Conservation (phyloP, 2,797 vertebrate species). For the Borostomias antarcticus region DNA sequence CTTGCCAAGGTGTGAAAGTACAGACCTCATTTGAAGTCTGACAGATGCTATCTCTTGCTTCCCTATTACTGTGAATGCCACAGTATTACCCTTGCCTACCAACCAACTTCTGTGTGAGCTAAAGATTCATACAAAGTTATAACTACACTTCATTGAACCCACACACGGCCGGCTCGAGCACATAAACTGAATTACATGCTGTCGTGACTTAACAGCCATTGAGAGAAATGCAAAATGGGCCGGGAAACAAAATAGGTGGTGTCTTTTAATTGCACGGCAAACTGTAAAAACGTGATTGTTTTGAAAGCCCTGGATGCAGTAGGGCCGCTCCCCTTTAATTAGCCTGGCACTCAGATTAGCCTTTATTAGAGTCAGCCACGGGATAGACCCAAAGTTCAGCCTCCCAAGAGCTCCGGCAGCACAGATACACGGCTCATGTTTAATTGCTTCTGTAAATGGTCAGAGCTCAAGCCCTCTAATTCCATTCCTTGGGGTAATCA, state of each 20-base stretch:
- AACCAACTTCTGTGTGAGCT: not conserved
- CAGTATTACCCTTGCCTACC: constrained; percentile 15
- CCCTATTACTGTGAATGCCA: constrained; percentile 24
- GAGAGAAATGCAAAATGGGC: constrained; percentile 47
- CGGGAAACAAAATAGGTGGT: constrained; percentile 46
- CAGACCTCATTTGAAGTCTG: constrained; percentile 27
- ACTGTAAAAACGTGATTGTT: constrained; percentile 76
- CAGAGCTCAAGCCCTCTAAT: constrained; percentile 75
- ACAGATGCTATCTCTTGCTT: constrained; percentile 64
- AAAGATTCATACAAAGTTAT: constrained; percentile 17
- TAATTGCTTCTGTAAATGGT: constrained; percentile 85
- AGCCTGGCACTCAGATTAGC: constrained; percentile 76
- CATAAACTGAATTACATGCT: constrained; percentile 24
- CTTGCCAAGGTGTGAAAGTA: constrained; percentile 67
- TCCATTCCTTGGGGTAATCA: constrained; percentile 80
- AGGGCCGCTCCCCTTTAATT: constrained; percentile 76
- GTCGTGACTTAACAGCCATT: constrained; percentile 13
- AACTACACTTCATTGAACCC: constrained; percentile 32
- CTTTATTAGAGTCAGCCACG: constrained; percentile 72
- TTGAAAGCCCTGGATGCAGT: constrained; percentile 64
- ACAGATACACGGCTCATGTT: constrained; percentile 75
- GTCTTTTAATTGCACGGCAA: constrained; percentile 72
- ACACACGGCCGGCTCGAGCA: not conserved
- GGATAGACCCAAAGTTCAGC: constrained; percentile 76
- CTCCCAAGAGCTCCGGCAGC: constrained; percentile 69